Percentiles rank a stretch among this genome's conserved stretches.
Evolutionary conservation across 2,888 invertebrate species (phyloP).

Genomic region (Entomobrya multifasciata): DNA sequence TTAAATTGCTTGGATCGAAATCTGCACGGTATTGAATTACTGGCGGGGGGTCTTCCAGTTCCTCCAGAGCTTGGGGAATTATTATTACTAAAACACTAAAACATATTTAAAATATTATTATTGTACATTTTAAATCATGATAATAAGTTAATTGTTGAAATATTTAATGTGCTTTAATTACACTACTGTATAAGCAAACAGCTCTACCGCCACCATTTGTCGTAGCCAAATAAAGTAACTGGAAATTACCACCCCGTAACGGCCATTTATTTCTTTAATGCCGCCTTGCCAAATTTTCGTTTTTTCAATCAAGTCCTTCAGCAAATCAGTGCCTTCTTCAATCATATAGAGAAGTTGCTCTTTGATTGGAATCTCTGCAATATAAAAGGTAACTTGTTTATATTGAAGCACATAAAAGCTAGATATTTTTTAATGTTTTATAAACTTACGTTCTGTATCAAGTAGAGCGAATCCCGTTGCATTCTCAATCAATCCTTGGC

Average conservation of each 20-base stretch:
- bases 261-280: constrained; percentile 57
- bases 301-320: not conserved
- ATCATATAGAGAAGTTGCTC: constrained; percentile 37
- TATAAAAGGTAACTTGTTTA: no score
- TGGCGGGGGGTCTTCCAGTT: not conserved
- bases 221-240: constrained; percentile 65
- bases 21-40: no score
- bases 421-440: not conserved
- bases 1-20: not conserved
- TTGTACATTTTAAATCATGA: no score
- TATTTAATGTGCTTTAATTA: no score
- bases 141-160: no score
- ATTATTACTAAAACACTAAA: constrained; percentile 17
- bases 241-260: constrained; percentile 36
- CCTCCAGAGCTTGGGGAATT: constrained; percentile 28
- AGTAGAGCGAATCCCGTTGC: constrained; percentile 54
- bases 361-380: constrained; percentile 47
- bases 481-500: constrained; percentile 35
- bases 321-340: not conserved
- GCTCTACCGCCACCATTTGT: constrained; percentile 7
- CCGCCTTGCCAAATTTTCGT: constrained; percentile 48
- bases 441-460: constrained; percentile 40
- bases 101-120: not conserved
- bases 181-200: no score
- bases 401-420: no score